Percentiles rank a stretch among this genome's conserved stretches.
These are phyloP conservation scores for Thysanoteuthis rhombus DNA, from an alignment of 2,888 invertebrate genomes.

Conservation along the genomic window DNA sequence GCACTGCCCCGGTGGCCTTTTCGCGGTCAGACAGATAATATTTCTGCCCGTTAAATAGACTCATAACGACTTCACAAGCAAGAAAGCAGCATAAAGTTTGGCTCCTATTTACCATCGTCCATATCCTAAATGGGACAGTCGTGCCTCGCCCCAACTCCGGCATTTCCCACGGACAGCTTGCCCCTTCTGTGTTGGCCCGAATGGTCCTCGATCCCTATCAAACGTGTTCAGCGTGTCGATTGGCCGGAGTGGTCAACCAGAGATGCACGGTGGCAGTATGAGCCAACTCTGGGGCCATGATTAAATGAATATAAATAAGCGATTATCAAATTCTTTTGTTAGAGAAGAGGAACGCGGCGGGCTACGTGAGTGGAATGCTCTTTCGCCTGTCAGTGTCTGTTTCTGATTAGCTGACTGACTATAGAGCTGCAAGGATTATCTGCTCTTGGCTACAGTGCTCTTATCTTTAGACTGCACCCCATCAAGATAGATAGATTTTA, in stretches of 20 bases:
- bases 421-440: neutral
- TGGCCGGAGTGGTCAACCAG: neutral
- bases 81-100: neutral
- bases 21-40: neutral
- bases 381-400: neutral
- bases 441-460: neutral
- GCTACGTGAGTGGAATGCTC: neutral
- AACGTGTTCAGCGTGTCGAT: neutral
- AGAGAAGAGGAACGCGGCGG: neutral
- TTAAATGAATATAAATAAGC: conserved; percentile 30
- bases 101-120: neutral
- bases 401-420: neutral
- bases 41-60: neutral
- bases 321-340: conserved; percentile 24
- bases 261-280: conserved; percentile 1
- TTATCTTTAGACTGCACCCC: neutral
- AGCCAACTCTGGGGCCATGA: neutral
- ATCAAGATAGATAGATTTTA: neutral
- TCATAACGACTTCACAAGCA: neutral
- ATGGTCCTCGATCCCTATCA: neutral
- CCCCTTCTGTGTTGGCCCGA: neutral
- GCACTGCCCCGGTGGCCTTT: neutral
- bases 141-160: neutral
- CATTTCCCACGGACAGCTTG: neutral
- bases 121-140: neutral